Evolutionary conservation across 2,888 invertebrate genomes (phyloP), one percentile per base, ranked within the genome.

Genomic region (Dinocampus coccinellae): DNA sequence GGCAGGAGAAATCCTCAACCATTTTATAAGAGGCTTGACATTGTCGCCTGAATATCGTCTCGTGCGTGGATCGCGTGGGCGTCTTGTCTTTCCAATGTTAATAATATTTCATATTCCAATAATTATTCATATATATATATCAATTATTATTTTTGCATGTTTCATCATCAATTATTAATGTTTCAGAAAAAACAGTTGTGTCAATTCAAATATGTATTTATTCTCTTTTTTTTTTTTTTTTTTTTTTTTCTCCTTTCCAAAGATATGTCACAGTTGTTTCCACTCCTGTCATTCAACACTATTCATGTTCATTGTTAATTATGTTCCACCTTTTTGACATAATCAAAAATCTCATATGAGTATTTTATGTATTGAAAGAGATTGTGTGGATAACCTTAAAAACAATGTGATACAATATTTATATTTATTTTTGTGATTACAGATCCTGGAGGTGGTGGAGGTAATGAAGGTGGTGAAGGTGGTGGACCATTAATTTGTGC

Each of bases 401-500:
- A 42, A 16, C 2, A 9, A 47, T 47, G 9, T n/a, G 47, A 39
- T 16, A 4, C 9, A 16, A 22, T 39, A 13, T 52, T 34, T 65
- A 24, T 3, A 34, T 36, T 29, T 29, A 29, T 29, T 4, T 29
- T 4, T 29, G 29, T 3, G 29, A 24, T 39, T 34, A 29, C 9
- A 87, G 87, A 87, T 80, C 82, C 82, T 72, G 85, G 80, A 62
- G 77, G 77, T 42, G 79, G 80, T 68, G 80, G 78, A 26, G 77
- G 77, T 42, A 79, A 79, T 68, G 80, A 78, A 26, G n/a, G n/a
- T n/a, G n/a, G n/a, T n/a, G 83, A 84, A 73, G 75, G 76, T 36
- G 79, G 80, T 70, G 83, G 82, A 76, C 79, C 80, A 42, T 81
- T 83, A 65, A 84, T 89, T 71, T 95, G 95, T 85, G 92, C 94